Base-by-base conservation (phyloP, 37 sponge, comb jelly and placozoan species). In the Chondrilla cf. caribensis region DNA sequence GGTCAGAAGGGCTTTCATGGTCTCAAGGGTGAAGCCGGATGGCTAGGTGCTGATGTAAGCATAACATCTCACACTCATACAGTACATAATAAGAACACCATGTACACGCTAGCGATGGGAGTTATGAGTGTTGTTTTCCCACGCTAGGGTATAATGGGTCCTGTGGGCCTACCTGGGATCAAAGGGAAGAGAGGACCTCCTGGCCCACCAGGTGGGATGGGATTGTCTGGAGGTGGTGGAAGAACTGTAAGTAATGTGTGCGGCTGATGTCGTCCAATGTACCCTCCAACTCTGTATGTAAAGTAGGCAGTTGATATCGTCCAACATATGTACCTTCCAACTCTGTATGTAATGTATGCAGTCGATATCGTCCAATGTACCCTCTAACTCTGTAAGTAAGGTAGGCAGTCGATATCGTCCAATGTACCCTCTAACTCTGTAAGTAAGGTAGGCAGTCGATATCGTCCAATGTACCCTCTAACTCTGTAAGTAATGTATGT, bases 1-100 rank as follows among this genome's bases (percentile, higher is more conserved):
- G 71, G 71, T 8, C 9, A 8, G 7, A 70, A 70, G 57, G 37
- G 58, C 36, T 25, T 62, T 26, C n/a, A 57, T 29, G 37, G 21
- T n/a, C 22, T 78, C 32, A 55, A 82, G 83, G 90, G 90, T 8
- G 83, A 82, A 14, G 11, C 35, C 32, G 90, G 90, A 59, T 70
- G 37, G 39, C 71, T 38, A 70, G 71, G 71, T 70, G 71, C 22
- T 70, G 71, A 70, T 70, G 71, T 70, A 70, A 70, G 71, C 37
- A 70, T 8, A 14, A 60, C 64, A 47, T 11, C 51, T 15, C 64
- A 60, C 22, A 60, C 29, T 26, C 29, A 6, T 26, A 22, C 64
- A 21, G 64, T 15, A 5, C 9, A 60, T 15, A 7, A 5, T n/a
- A 60, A 15, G 4, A 5, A 19, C 15, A 6, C 29, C 7, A 6